Evolutionary conservation across 1,140 invertebrate genomes (phyloP).

Genomic region (Bombus vancouverensis): DNA sequence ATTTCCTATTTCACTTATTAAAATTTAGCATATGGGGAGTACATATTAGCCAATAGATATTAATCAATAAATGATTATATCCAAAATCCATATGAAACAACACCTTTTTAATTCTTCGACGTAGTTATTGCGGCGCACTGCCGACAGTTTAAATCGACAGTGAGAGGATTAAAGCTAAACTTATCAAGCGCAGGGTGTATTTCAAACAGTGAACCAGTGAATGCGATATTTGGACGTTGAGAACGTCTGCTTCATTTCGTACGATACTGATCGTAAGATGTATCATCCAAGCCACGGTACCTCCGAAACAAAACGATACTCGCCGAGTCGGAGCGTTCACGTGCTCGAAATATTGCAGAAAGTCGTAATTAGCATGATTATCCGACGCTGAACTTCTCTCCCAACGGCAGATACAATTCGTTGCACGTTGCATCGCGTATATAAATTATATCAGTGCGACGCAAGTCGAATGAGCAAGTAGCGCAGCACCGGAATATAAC

Average conservation of each 20-base stretch:
- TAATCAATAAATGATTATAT: no score
- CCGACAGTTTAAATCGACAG: no score
- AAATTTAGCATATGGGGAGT: no score
- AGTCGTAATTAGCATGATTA: constrained; percentile 52
- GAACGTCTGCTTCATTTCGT: constrained; percentile 33
- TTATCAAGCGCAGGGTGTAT: neutral
- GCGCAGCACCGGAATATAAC: neutral
- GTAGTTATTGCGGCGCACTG: no score
- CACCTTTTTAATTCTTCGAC: no score
- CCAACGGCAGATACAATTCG: constrained; percentile 34
- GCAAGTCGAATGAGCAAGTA: constrained; percentile 43
- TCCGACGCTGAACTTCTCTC: constrained; percentile 10
- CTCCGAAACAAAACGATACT: neutral
- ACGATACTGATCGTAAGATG: constrained; percentile 5
- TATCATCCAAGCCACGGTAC: no score
- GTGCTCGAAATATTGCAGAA: constrained; percentile 46
- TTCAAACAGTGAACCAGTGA: neutral
- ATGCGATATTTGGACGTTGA: neutral
- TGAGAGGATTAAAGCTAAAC: no score
- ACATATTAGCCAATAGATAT: no score
- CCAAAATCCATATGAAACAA: no score
- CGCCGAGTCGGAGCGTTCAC: constrained; percentile 6
- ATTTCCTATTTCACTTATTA: no score
- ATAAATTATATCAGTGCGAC: constrained; percentile 48
- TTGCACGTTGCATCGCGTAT: constrained; percentile 41